A percentile compares a stretch with the other conserved stretches of the same genome.
Conservation (phyloP, 2,797 vertebrate genomes). For the Heliangelus exortis region DNA sequence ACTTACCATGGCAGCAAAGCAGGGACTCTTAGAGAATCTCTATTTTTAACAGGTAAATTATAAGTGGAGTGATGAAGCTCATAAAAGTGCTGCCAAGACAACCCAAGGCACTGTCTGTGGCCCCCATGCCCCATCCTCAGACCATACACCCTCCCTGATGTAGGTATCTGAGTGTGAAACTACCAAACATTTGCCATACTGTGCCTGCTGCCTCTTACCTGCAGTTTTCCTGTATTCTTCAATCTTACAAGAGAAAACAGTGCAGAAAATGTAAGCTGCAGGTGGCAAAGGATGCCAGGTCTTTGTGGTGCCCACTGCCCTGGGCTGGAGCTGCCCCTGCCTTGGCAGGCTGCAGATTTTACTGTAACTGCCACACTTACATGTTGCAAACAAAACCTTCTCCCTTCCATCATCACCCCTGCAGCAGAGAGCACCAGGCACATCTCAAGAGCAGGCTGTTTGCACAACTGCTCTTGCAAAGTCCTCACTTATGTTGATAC, state of each 20-base stretch:
- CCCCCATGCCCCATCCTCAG: background rate
- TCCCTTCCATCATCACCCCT: accelerated
- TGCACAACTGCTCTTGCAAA: background rate
- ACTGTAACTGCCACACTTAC: no score
- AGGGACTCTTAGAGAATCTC: background rate
- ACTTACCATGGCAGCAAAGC: background rate
- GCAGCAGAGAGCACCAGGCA: background rate
- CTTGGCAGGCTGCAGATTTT: background rate
- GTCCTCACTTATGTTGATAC: background rate
- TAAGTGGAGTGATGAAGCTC: background rate
- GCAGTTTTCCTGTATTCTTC: background rate
- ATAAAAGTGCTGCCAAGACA: background rate
- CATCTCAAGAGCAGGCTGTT: background rate
- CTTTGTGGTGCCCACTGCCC: background rate
- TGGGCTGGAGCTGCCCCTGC: background rate
- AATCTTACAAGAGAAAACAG: no score
- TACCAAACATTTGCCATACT: background rate
- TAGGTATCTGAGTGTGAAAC: background rate
- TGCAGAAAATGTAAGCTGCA: background rate
- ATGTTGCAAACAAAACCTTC: background rate
- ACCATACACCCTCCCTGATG: background rate
- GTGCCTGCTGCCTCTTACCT: background rate
- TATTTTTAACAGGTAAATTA: background rate
- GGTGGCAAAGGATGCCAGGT: background rate
- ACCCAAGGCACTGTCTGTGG: background rate